Percentiles rank a stretch among this genome's conserved stretches.
phyloP scores from a whole-genome alignment of 1,140 invertebrate species.

The Oryzaephilus surinamensis region DNA sequence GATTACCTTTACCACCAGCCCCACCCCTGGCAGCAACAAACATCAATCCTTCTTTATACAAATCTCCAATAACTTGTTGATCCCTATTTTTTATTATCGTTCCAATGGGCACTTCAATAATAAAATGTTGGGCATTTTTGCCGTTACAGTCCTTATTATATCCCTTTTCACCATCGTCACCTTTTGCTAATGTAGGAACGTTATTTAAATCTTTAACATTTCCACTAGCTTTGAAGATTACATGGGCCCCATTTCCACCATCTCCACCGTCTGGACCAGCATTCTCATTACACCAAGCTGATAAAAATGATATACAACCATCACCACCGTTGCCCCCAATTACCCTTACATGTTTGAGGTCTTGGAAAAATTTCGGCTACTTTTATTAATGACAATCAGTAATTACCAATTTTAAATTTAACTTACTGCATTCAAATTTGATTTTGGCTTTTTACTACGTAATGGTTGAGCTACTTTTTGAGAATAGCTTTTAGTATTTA shows the following conservation, averaged over 20 bases:
- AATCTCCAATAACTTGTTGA: constrained; percentile 58
- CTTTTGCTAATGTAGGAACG: constrained; percentile 49
- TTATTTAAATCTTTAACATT: constrained; percentile 65
- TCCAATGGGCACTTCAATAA: constrained; percentile 77
- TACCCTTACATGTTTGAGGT: constrained; percentile 51
- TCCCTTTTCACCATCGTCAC: constrained; percentile 62
- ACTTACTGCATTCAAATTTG: constrained; percentile 32
- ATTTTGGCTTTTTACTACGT: constrained; percentile 43
- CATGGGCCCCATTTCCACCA: constrained; percentile 94
- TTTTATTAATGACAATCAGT: constrained; percentile 7
- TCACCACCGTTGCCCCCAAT: constrained; percentile 84
- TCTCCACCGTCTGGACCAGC: constrained; percentile 95
- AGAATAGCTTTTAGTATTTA: constrained; percentile 13
- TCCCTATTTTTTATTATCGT: constrained; percentile 63
- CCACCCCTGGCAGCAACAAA: constrained; percentile 92
- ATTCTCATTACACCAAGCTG: constrained; percentile 64
- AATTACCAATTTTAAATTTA: constrained; percentile 6
- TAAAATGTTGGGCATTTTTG: constrained; percentile 69
- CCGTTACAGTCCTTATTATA: constrained; percentile 60
- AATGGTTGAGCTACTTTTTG: constrained; percentile 34
- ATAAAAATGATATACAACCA: constrained; percentile 79
- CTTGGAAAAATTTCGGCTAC: constrained; percentile 54
- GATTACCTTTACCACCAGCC: constrained; percentile 89
- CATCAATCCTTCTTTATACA: constrained; percentile 59
- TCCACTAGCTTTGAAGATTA: constrained; percentile 69